Conservation (phyloP, 2,888 invertebrate species). For the Lagria hirta region DNA sequence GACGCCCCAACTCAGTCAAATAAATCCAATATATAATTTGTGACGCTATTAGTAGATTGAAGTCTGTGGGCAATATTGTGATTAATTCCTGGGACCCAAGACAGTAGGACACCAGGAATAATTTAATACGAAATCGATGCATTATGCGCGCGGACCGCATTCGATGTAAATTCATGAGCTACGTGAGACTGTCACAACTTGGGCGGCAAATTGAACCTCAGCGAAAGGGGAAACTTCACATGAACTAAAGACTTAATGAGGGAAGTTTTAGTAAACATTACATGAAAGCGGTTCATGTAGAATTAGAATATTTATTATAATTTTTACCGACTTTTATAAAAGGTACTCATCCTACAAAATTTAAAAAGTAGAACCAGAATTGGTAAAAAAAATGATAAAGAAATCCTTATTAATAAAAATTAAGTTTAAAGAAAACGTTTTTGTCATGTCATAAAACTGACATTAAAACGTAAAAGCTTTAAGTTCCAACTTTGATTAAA, state of each 20-base stretch:
- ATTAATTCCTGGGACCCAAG: conserved; percentile 30
- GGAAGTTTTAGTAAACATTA: too few relatives aligned
- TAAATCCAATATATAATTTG: conserved; percentile 39
- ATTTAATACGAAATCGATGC: conserved; percentile 42
- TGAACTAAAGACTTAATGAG: conserved; percentile 26
- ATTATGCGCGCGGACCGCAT: conserved; percentile 39
- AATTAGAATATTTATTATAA: too few relatives aligned
- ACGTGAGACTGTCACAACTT: conserved; percentile 39
- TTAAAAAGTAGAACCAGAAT: too few relatives aligned
- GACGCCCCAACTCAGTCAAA: conserved; percentile 23
- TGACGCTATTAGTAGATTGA: conserved; percentile 43
- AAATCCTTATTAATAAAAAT: too few relatives aligned
- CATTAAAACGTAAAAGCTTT: too few relatives aligned
- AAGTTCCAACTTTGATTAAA: too few relatives aligned
- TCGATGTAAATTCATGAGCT: conserved; percentile 47
- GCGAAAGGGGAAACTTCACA: conserved; percentile 18
- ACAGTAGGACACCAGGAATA: conserved; percentile 37
- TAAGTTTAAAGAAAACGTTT: too few relatives aligned
- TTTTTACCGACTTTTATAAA: too few relatives aligned
- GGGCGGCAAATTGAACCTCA: conserved; percentile 17
- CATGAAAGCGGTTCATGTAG: too few relatives aligned
- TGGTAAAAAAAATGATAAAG: too few relatives aligned
- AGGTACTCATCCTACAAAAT: too few relatives aligned
- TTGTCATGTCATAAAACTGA: too few relatives aligned
- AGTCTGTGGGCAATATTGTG: conserved; percentile 29